These are phyloP conservation scores for Ifrita kowaldi DNA, from an alignment of 2,113 vertebrate genomes.

Conservation along the genomic window DNA sequence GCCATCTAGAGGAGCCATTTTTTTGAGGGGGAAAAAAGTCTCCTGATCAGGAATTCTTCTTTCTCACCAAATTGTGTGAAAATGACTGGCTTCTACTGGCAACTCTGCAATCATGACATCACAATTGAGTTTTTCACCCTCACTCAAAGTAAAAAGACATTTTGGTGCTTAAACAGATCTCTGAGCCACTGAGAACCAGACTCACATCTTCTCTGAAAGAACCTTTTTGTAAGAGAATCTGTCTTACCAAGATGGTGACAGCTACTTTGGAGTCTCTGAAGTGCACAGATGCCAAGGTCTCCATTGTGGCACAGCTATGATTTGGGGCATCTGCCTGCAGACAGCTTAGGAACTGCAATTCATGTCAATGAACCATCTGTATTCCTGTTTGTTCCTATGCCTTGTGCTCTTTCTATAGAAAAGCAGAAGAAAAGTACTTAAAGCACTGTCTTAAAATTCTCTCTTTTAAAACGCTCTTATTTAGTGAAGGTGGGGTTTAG, in stretches of 20 bases:
- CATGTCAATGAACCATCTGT: neutral
- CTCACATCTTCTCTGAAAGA: neutral
- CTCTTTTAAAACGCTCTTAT: neutral
- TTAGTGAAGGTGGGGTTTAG: neutral
- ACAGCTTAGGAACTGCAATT: neutral
- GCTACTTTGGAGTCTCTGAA: neutral
- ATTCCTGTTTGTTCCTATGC: neutral
- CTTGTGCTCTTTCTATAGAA: neutral
- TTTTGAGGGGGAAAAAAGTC: rapidly evolving
- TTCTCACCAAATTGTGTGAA: neutral
- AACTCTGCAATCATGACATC: neutral
- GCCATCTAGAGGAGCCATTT: neutral
- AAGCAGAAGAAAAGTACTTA: neutral
- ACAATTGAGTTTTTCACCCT: neutral
- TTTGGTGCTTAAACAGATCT: neutral
- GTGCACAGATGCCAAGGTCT: neutral
- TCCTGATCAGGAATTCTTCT: neutral
- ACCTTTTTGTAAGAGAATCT: neutral
- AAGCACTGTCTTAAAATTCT: neutral
- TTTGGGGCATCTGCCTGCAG: neutral
- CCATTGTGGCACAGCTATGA: neutral
- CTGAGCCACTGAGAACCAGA: neutral
- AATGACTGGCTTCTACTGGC: neutral
- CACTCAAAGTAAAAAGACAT: neutral
- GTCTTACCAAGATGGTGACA: neutral